Percentiles rank a stretch among this genome's conserved stretches.
These are phyloP conservation scores for Steinernema carpocapsae DNA, from an alignment of 2,888 invertebrate species.

Conservation along the genomic window DNA sequence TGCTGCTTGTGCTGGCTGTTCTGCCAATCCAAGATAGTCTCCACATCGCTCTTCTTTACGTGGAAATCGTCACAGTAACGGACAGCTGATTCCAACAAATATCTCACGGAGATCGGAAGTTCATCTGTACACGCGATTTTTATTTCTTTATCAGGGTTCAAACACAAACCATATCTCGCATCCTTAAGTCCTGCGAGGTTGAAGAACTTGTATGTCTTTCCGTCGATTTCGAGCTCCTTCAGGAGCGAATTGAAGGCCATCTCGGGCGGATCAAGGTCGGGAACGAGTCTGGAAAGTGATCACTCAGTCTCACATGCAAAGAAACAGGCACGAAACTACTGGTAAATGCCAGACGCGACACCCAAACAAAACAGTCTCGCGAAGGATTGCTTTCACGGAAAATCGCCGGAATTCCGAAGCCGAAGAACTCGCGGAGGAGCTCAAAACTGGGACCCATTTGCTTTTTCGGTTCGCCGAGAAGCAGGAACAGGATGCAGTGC, in stretches of 20 bases:
- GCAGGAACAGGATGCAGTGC: too few relatives aligned
- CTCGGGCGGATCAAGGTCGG: too few relatives aligned
- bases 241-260: slow-evolving; percentile 46
- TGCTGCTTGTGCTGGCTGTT: slow-evolving; percentile 76
- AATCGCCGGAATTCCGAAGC: too few relatives aligned
- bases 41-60: slow-evolving; percentile 83
- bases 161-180: slow-evolving; percentile 79
- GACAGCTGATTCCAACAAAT: slow-evolving; percentile 91
- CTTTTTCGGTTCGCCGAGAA: too few relatives aligned
- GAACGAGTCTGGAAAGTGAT: too few relatives aligned
- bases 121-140: slow-evolving; percentile 67
- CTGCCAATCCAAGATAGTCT: slow-evolving; percentile 87
- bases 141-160: background rate
- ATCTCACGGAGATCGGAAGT: slow-evolving; percentile 88
- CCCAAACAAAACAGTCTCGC: too few relatives aligned
- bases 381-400: too few relatives aligned
- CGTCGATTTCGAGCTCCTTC: slow-evolving; percentile 54
- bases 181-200: slow-evolving; percentile 79
- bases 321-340: background rate
- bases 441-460: too few relatives aligned
- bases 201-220: slow-evolving; percentile 79
- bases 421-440: too few relatives aligned
- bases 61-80: slow-evolving; percentile 95
- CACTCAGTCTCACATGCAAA: background rate
- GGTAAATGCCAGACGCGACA: background rate